Evolutionary conservation across 1,140 invertebrate species (phyloP).

Genomic region (Calephelis nemesis): DNA sequence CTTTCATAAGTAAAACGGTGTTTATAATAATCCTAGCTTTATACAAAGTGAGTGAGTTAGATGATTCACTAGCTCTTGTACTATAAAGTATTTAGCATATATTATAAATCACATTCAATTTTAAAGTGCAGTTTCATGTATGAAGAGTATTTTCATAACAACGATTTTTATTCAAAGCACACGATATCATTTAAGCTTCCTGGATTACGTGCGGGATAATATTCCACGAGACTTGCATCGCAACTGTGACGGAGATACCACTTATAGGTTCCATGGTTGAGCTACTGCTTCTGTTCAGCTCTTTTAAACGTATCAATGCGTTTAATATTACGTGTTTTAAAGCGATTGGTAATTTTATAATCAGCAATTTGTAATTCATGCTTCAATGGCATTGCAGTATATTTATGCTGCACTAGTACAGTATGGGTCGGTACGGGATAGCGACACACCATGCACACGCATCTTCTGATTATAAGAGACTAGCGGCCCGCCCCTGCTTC

Average conservation of each 20-base stretch:
- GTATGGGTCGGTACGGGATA: too few species aligned
- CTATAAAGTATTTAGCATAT: neutral
- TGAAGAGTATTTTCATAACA: slow-evolving; percentile 6
- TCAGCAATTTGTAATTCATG: neutral
- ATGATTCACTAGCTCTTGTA: too few species aligned
- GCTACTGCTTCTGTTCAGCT: neutral
- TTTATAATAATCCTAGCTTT: too few species aligned
- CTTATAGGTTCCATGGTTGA: neutral
- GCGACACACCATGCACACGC: too few species aligned
- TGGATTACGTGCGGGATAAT: slow-evolving; percentile 13
- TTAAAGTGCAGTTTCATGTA: slow-evolving; percentile 7
- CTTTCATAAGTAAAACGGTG: too few species aligned
- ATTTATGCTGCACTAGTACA: too few species aligned
- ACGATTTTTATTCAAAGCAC: slow-evolving; percentile 12
- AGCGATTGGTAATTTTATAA: neutral
- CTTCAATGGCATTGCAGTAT: neutral
- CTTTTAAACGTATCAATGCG: neutral
- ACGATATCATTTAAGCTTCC: slow-evolving; percentile 20
- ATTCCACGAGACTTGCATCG: slow-evolving; percentile 23
- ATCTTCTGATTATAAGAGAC: too few species aligned
- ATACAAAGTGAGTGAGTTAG: too few species aligned
- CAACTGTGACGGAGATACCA: neutral
- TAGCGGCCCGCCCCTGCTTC: too few species aligned
- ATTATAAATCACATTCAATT: neutral
- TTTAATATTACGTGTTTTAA: neutral